Evolutionary conservation across 2,888 invertebrate genomes (phyloP).

Genomic region (Cerceris rybyensis): DNA sequence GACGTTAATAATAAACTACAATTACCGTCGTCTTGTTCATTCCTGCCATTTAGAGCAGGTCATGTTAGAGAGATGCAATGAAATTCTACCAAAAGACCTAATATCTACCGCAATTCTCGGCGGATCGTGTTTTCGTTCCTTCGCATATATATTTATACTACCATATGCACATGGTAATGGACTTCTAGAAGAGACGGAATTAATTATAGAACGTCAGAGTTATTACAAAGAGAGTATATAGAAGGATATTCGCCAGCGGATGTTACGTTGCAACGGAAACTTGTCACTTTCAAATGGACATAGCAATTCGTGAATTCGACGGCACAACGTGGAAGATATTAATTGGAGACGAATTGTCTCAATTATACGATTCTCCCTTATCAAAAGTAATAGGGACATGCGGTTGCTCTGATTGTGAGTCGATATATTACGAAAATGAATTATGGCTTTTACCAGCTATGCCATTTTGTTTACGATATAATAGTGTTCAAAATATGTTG

Average conservation of each 20-base stretch:
- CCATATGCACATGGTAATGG: slow-evolving; percentile 71
- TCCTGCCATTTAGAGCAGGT: slow-evolving; percentile 8
- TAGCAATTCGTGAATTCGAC: slow-evolving; percentile 35
- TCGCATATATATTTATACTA: slow-evolving; percentile 66
- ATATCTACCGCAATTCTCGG: slow-evolving; percentile 23
- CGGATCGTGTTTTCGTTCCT: slow-evolving; percentile 48
- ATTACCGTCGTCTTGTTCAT: slow-evolving; percentile 27
- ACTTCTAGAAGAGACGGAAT: slow-evolving; percentile 73
- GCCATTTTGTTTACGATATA: too few species aligned
- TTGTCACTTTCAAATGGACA: slow-evolving; percentile 50
- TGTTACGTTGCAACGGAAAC: slow-evolving; percentile 36
- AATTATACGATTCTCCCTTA: too few species aligned
- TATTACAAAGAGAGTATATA: slow-evolving; percentile 54
- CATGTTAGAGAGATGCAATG: slow-evolving; percentile 6
- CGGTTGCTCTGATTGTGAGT: too few species aligned
- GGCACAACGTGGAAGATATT: background rate
- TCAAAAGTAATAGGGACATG: too few species aligned
- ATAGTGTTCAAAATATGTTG: too few species aligned
- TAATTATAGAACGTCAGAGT: slow-evolving; percentile 73
- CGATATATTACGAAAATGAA: too few species aligned
- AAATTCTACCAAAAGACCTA: slow-evolving; percentile 31
- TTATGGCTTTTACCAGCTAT: too few species aligned
- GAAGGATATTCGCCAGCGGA: background rate
- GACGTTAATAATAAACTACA: background rate
- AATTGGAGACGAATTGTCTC: too few species aligned